Conservation (phyloP, 1,140 invertebrate species). For the Diachasma alloeum region DNA sequence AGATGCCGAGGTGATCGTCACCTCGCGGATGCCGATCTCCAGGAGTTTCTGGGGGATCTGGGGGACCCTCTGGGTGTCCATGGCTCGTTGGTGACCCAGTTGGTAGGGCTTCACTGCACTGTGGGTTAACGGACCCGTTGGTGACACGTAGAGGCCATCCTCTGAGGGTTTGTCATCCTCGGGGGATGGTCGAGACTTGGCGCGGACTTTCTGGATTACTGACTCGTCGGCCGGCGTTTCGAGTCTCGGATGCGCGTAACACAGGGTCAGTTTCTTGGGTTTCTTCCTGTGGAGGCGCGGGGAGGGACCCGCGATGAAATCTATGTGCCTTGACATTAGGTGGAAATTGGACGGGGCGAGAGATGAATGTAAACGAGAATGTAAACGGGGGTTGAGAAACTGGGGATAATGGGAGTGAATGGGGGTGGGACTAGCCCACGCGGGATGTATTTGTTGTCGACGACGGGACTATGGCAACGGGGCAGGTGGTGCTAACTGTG, state of each 20-base stretch:
- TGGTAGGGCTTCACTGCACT: constrained; percentile 48
- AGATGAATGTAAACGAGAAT: too few species aligned
- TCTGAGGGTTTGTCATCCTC: constrained; percentile 33
- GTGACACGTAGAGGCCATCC: constrained; percentile 52
- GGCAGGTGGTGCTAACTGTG: not conserved
- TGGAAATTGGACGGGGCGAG: not conserved
- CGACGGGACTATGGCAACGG: not conserved
- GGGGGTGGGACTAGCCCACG: not conserved
- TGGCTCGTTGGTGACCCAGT: constrained; percentile 30
- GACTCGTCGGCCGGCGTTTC: constrained; percentile 30
- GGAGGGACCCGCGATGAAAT: constrained; percentile 38
- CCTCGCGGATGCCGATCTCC: constrained; percentile 54
- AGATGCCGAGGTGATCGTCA: constrained; percentile 37
- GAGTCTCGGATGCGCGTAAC: constrained; percentile 40
- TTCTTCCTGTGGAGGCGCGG: not conserved
- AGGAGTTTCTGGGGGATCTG: constrained; percentile 45
- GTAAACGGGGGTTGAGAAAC: not conserved
- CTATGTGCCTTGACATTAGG: constrained; percentile 24
- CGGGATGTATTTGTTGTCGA: not conserved
- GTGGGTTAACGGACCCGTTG: constrained; percentile 44
- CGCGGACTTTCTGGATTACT: constrained; percentile 34
- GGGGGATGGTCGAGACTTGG: constrained; percentile 20
- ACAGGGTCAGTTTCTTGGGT: constrained; percentile 36
- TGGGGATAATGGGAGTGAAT: not conserved
- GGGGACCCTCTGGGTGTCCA: constrained; percentile 34